Percentiles rank a stretch among this genome's conserved stretches.
These are phyloP conservation scores for Machaerirhynchus nigripectus DNA, from an alignment of 2,113 vertebrate species.

Conservation along the genomic window DNA sequence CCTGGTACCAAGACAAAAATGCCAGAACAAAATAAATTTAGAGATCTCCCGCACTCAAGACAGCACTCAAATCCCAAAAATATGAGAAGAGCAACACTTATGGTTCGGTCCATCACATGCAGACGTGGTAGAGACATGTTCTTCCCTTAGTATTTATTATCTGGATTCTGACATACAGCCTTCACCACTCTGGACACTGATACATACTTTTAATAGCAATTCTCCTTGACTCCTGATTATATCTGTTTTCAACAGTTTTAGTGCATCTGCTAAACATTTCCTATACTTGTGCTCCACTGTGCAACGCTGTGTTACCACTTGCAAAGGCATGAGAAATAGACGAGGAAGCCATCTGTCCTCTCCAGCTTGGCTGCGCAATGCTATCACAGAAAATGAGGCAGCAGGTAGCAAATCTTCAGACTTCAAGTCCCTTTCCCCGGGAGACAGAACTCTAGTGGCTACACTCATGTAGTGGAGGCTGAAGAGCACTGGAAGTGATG, in stretches of 20 bases:
- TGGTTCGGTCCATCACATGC: fast-evolving
- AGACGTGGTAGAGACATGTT: neutral
- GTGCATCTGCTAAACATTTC: neutral
- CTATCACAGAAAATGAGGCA: neutral
- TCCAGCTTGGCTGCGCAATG: neutral
- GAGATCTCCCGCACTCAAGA: neutral
- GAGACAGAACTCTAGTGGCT: neutral
- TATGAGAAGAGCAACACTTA: neutral
- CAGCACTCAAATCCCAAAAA: neutral
- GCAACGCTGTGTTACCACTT: neutral
- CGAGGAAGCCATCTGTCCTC: neutral
- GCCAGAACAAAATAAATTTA: neutral
- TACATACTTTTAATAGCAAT: neutral
- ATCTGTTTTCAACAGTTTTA: neutral
- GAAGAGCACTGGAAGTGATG: neutral
- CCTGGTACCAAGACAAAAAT: neutral
- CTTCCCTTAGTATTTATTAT: neutral
- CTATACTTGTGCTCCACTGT: neutral
- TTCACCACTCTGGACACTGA: neutral
- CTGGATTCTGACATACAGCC: neutral
- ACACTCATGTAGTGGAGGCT: neutral
- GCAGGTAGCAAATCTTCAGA: neutral
- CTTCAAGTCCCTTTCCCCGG: neutral
- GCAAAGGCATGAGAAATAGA: neutral
- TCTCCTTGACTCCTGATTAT: neutral